Conservation (phyloP, 1,140 invertebrate genomes). For the Aphelenchoides fujianensis region DNA sequence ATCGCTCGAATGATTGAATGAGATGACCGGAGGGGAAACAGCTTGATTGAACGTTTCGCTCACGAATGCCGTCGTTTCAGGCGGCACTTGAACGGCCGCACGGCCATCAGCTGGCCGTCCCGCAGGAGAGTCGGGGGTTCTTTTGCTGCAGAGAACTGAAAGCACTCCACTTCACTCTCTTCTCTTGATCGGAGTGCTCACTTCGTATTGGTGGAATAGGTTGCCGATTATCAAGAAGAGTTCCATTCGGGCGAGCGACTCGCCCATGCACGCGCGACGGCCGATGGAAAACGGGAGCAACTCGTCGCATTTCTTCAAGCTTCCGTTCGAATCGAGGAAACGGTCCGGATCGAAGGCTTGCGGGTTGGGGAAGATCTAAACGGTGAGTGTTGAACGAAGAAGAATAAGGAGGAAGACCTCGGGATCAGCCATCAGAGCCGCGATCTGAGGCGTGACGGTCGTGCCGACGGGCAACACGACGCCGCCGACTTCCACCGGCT, state of each 20-base stretch:
- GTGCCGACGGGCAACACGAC: constrained; percentile 16
- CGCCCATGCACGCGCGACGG: constrained; percentile 73
- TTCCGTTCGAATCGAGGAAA: constrained; percentile 74
- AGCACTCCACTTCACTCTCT: not conserved
- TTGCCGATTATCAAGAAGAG: not conserved
- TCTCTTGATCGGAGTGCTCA: not conserved
- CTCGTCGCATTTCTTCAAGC: constrained; percentile 76
- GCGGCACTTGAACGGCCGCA: constrained; percentile 1
- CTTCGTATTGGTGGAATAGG: constrained; percentile 2
- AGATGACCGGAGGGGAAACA: too few relatives aligned
- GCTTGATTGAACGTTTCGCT: constrained; percentile 9
- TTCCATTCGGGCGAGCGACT: constrained; percentile 22
- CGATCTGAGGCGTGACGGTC: constrained; percentile 14
- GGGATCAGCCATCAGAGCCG: not conserved
- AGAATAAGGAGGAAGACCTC: not conserved
- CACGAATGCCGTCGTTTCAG: not conserved
- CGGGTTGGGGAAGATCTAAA: constrained; percentile 66
- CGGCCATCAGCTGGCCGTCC: not conserved
- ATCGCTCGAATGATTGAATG: too few relatives aligned
- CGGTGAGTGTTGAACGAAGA: not conserved
- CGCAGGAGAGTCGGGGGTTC: not conserved
- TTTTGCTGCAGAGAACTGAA: not conserved
- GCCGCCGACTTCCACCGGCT: not conserved
- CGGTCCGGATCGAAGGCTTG: constrained; percentile 77
- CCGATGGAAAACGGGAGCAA: constrained; percentile 86